Conservation (phyloP, 2,888 invertebrate genomes). For the Fissipunctia ypsillon region DNA sequence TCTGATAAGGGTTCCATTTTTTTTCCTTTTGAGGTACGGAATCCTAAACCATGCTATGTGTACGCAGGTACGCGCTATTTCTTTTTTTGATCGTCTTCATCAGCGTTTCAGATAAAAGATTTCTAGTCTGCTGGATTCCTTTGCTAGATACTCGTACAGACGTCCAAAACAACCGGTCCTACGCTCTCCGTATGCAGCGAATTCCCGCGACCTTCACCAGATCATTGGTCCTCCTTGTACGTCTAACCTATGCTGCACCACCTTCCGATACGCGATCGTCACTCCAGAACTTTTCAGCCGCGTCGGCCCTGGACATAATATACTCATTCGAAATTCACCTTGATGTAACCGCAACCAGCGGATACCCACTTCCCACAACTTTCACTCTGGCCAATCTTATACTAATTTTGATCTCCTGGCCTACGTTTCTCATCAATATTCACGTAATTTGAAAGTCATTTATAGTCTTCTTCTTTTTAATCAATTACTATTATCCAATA, state of each 20-base stretch:
- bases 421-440: neutral
- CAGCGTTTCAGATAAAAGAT: neutral
- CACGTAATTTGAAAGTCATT: rapidly evolving
- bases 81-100: no score
- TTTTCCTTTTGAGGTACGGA: no score
- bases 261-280: no score
- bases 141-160: no score
- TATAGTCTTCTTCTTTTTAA: neutral
- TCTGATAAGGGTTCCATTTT: no score
- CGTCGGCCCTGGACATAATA: neutral
- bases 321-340: no score
- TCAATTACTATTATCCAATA: neutral
- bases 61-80: no score
- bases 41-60: no score
- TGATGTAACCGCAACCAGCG: neutral
- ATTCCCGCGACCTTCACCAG: no score
- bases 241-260: neutral
- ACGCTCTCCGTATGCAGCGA: no score
- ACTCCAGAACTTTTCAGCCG: neutral
- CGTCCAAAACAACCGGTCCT: neutral
- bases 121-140: neutral
- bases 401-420: neutral
- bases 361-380: neutral
- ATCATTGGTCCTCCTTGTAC: neutral
- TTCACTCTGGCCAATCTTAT: no score